Conservation (phyloP, 2,888 invertebrate genomes). For the Tetanocera ferruginea region DNA sequence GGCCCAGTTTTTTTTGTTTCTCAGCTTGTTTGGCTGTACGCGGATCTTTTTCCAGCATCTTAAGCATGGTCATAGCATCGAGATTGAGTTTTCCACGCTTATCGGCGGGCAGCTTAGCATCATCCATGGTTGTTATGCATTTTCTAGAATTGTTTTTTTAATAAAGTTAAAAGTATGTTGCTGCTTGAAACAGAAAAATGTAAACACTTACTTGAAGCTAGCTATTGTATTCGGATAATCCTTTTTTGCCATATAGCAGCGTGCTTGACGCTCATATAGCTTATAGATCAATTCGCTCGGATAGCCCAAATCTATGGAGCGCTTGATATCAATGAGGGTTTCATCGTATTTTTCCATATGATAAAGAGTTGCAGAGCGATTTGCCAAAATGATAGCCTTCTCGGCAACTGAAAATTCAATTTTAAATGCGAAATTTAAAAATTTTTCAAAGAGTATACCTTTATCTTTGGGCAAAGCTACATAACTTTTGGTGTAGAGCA, state of each 20-base stretch:
- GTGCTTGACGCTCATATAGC: slow-evolving; percentile 80
- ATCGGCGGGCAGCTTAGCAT: slow-evolving; percentile 75
- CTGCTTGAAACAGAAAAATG: background rate
- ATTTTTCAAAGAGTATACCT: slow-evolving; percentile 70
- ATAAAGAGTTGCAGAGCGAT: slow-evolving; percentile 84
- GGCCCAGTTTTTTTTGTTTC: slow-evolving; percentile 52
- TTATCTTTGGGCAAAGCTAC: slow-evolving; percentile 77
- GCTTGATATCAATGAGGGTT: slow-evolving; percentile 79
- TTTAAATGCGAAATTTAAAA: background rate
- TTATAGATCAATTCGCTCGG: slow-evolving; percentile 82
- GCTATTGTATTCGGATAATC: slow-evolving; percentile 76
- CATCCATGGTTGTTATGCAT: slow-evolving; percentile 78
- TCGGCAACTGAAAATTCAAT: slow-evolving; percentile 71
- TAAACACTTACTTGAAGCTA: slow-evolving; percentile 72
- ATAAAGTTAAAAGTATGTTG: background rate
- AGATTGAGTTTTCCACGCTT: slow-evolving; percentile 75
- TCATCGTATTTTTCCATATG: slow-evolving; percentile 79
- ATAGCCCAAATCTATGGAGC: slow-evolving; percentile 76
- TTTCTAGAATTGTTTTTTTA: slow-evolving; percentile 67
- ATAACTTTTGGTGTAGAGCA: slow-evolving; percentile 79
- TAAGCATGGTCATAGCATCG: slow-evolving; percentile 80
- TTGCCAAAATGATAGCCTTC: slow-evolving; percentile 80
- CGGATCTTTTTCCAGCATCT: slow-evolving; percentile 76
- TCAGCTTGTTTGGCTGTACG: slow-evolving; percentile 67
- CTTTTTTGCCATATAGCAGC: slow-evolving; percentile 78